Evolutionary conservation across 2,797 vertebrate species (phyloP).

Genomic region (Chrysocyon brachyurus): DNA sequence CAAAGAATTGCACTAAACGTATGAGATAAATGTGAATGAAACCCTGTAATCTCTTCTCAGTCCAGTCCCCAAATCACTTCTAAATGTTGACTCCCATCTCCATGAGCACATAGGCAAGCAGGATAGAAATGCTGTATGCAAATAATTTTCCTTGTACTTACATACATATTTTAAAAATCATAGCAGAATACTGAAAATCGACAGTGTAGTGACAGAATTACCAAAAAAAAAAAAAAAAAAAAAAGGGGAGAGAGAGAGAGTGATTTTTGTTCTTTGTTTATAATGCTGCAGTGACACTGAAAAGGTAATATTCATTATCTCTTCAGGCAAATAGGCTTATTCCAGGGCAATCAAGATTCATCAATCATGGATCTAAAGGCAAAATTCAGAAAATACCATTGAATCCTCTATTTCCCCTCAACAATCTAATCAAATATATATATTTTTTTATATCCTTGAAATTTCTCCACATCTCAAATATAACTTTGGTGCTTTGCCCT

Average conservation of each 20-base stretch:
- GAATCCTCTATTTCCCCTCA: not conserved
- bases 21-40: not conserved
- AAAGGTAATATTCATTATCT: slow-evolving; percentile 29
- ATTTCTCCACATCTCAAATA: not conserved
- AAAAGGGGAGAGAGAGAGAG: not conserved
- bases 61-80: not conserved
- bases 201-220: slow-evolving; percentile 27
- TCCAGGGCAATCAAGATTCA: slow-evolving; percentile 25
- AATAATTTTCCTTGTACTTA: slow-evolving; percentile 16
- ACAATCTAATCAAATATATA: slow-evolving; percentile 14
- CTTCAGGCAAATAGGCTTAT: slow-evolving; percentile 44
- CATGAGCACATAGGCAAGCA: not conserved
- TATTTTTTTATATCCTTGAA: not conserved
- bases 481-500: not conserved
- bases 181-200: not conserved
- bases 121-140: not conserved
- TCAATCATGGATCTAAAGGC: not conserved
- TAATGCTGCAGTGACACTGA: not conserved
- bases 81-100: not conserved
- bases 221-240: not conserved
- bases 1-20: not conserved
- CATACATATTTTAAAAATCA: not conserved
- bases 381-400: slow-evolving; percentile 66
- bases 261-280: slow-evolving; percentile 16
- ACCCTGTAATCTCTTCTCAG: not conserved